These are phyloP conservation scores for Hemiscyllium ocellatum DNA, from an alignment of 2,113 vertebrate species.

Conservation along the genomic window DNA sequence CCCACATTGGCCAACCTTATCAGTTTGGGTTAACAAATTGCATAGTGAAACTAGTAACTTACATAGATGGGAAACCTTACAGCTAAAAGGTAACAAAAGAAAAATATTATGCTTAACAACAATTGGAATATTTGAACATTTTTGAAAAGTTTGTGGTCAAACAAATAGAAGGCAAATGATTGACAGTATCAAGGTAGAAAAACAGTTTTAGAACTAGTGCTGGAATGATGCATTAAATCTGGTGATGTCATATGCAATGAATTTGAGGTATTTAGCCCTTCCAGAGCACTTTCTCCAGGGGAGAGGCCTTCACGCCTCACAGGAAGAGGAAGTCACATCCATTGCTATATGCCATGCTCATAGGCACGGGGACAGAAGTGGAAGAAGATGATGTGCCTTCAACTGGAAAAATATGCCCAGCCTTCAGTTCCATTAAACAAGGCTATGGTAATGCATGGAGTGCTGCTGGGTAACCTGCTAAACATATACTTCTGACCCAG, in stretches of 20 bases:
- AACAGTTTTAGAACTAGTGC: not conserved
- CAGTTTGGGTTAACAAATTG: not conserved
- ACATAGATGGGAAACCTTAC: not conserved
- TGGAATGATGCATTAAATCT: not conserved
- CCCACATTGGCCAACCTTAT: not conserved
- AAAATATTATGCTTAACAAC: not conserved
- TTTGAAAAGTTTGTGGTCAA: not conserved
- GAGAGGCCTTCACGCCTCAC: not conserved
- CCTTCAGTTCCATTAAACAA: not conserved
- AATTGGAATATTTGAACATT: not conserved
- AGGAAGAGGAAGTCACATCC: not conserved
- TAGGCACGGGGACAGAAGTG: not conserved
- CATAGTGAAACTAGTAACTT: not conserved
- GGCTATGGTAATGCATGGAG: too few species aligned
- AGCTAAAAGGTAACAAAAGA: not conserved
- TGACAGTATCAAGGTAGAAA: not conserved
- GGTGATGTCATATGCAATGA: not conserved
- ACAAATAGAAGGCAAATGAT: not conserved
- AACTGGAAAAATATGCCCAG: not conserved
- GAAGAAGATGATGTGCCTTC: not conserved
- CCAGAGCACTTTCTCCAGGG: not conserved
- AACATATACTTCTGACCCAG: not conserved
- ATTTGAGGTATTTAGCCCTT: not conserved
- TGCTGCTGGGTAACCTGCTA: not conserved
- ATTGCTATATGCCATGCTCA: not conserved